These are phyloP conservation scores for Alectura lathami DNA, from an alignment of 2,113 vertebrate species.

Conservation along the genomic window DNA sequence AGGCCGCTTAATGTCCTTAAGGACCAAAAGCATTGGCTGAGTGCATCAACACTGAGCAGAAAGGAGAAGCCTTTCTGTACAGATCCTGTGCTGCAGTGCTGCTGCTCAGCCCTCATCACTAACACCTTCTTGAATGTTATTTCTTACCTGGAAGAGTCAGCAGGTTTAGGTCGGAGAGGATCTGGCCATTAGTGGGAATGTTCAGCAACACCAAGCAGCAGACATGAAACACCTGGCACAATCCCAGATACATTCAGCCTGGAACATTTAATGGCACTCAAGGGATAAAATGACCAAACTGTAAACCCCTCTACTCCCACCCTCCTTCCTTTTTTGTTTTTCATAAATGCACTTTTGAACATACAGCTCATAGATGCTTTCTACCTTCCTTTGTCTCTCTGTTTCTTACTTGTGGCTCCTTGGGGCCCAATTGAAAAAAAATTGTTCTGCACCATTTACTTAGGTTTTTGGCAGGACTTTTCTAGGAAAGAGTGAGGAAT, in stretches of 20 bases:
- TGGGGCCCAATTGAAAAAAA: conserved; percentile 23
- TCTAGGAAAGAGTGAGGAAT: conserved; percentile 31
- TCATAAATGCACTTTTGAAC: conserved; percentile 13
- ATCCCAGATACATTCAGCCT: conserved; percentile 19
- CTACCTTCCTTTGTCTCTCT: conserved; percentile 39
- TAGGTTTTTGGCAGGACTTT: conserved; percentile 43
- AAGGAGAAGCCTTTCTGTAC: not conserved
- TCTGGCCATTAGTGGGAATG: conserved; percentile 27
- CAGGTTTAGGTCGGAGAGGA: conserved; percentile 30
- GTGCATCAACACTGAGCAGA: not conserved
- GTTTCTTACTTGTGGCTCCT: conserved; percentile 43
- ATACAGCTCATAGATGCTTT: not conserved
- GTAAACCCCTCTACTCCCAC: conserved; percentile 6
- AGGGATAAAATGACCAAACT: conserved; percentile 30
- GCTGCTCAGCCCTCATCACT: conserved; percentile 2
- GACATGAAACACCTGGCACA: conserved; percentile 48
- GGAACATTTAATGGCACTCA: conserved; percentile 34
- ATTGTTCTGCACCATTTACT: conserved; percentile 48
- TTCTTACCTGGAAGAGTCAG: conserved; percentile 46
- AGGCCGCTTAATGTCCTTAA: not conserved
- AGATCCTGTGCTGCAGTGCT: not conserved
- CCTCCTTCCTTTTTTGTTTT: not conserved
- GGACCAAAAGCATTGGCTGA: not conserved
- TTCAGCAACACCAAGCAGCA: not conserved
- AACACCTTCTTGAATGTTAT: conserved; percentile 37